Percentiles rank a stretch among this genome's conserved stretches.
These are phyloP conservation scores for Hedychridium roseum DNA, from an alignment of 2,888 invertebrate species.

Conservation along the genomic window DNA sequence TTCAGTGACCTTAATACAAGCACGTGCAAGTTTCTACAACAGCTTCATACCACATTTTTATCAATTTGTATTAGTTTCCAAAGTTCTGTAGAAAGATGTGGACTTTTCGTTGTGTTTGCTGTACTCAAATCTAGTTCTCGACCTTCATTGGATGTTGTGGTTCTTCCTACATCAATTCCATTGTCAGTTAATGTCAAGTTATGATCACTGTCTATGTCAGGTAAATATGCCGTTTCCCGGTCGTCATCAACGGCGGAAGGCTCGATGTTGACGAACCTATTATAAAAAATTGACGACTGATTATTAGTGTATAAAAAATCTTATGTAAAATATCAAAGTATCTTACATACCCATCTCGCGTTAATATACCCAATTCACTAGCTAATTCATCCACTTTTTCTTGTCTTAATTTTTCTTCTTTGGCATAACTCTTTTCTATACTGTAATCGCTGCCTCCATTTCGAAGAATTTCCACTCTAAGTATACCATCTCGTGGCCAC, in stretches of 20 bases:
- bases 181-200: conserved; percentile 56
- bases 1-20: too few species aligned
- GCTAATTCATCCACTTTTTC: conserved; percentile 71
- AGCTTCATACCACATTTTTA: conserved; percentile 12
- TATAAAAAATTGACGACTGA: conserved; percentile 43
- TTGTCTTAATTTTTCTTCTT: conserved; percentile 77
- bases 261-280: conserved; percentile 74
- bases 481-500: conserved; percentile 96
- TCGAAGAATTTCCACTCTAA: conserved; percentile 87
- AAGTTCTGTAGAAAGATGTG: conserved; percentile 51
- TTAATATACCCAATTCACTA: conserved; percentile 71
- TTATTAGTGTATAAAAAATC: conserved; percentile 1
- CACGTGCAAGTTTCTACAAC: too few species aligned
- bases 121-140: conserved; percentile 46
- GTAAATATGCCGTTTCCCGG: conserved; percentile 63
- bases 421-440: conserved; percentile 84
- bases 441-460: conserved; percentile 78
- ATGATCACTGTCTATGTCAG: conserved; percentile 58
- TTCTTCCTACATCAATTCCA: conserved; percentile 63
- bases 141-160: conserved; percentile 56
- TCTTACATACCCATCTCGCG: conserved; percentile 71
- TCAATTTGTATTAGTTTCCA: conserved; percentile 48
- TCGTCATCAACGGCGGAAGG: conserved; percentile 71
- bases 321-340: conserved; percentile 3
- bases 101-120: conserved; percentile 48